Base-by-base conservation (phyloP, 2,888 invertebrate genomes). In the Emmelina monodactyla region DNA sequence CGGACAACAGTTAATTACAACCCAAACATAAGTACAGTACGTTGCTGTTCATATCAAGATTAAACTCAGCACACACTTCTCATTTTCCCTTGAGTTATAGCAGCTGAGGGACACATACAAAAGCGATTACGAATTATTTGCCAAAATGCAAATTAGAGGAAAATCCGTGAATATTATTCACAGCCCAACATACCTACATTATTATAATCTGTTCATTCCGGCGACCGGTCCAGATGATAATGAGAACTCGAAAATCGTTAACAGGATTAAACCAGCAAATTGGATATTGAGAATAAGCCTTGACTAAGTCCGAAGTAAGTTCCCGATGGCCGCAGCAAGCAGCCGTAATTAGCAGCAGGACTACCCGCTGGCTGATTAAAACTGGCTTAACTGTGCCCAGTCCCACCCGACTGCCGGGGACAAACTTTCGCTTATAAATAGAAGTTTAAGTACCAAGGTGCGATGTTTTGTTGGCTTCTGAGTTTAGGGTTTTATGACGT, bases 201-300 rank as follows among this genome's bases (percentile, higher is more conserved):
- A 5, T 19, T 19, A 4, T 3, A 46, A 40, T 40, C 34, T 35
- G 25, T 44, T 39, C 25, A 25, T 39, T 16, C 38, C 31, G 37
- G 40, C 47, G 40, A 45, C 40, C 25, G 6, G 4, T 10, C 25
- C 6, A 25, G 55, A 62, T 55, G 56, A 55, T 63, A 68, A 68
- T 61, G 57, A 58, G 57, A 50, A 50, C 51, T 60, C 53, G 51
- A 64, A 65, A 71, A 66, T 65, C 62, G 60, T 62, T 69, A 69
- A 72, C 61, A 58, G 71, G 69, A 72, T 72, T 68, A 67, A 65
- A 53, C 47, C 52, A 44, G 60, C 58, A 67, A 75, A 75, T 71
- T 72, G 69, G 71, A 70, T 72, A 72, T 70, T 60, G 66, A 62
- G 53, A 52, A 60, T 67, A 70, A 73, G 61, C 68, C n/a, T 58